phyloP scores from a whole-genome alignment of 1,140 invertebrate species.

The Heliothis subflexa region DNA sequence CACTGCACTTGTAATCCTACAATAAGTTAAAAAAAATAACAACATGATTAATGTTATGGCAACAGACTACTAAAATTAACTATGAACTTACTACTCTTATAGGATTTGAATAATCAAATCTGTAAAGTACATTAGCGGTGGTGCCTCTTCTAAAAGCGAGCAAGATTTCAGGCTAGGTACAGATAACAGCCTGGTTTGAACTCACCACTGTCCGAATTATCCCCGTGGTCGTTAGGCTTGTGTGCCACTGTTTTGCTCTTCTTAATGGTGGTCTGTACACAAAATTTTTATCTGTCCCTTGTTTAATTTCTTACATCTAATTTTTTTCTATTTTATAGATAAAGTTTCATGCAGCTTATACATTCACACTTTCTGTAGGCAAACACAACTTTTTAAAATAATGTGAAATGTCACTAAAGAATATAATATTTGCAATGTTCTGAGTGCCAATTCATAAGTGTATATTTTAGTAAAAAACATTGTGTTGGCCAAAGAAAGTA shows the following conservation, averaged over 20 bases:
- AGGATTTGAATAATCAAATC: neutral
- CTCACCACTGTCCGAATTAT: slow-evolving; percentile 58
- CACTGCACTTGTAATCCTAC: slow-evolving; percentile 25
- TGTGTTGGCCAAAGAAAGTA: slow-evolving; percentile 55
- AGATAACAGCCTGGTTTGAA: neutral
- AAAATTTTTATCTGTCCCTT: slow-evolving; percentile 71
- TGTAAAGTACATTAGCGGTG: neutral
- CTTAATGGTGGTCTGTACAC: slow-evolving; percentile 68
- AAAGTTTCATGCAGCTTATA: slow-evolving; percentile 59
- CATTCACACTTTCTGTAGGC: slow-evolving; percentile 71
- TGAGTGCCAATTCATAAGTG: slow-evolving; percentile 59
- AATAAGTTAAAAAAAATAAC: neutral
- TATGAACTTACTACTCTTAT: no score
- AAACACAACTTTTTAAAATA: slow-evolving; percentile 65
- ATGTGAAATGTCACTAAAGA: neutral
- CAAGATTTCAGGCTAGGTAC: neutral
- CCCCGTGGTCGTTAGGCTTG: slow-evolving; percentile 47
- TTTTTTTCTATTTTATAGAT: slow-evolving; percentile 65
- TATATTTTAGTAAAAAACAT: slow-evolving; percentile 51
- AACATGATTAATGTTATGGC: neutral
- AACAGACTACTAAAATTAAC: neutral
- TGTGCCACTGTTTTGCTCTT: slow-evolving; percentile 57
- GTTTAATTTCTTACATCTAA: slow-evolving; percentile 64
- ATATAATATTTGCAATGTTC: slow-evolving; percentile 51
- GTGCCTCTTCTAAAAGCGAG: no score